Percentiles rank a stretch among this genome's conserved stretches.
Conservation (phyloP, 2,797 vertebrate genomes). For the Mionectes olivaceus region DNA sequence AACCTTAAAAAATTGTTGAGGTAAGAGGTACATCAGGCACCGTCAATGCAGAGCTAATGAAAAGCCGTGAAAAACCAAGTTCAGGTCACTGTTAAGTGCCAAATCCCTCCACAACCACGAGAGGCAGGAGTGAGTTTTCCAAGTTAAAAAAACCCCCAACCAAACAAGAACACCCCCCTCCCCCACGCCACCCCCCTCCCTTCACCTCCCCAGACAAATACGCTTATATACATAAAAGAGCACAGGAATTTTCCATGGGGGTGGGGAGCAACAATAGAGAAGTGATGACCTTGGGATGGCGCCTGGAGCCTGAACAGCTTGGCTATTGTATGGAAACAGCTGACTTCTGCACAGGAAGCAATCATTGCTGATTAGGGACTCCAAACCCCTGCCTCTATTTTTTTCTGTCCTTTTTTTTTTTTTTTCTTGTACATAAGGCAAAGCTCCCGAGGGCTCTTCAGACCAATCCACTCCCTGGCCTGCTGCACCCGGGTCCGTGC, state of each 20-base stretch:
- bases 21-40: not conserved
- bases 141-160: not conserved
- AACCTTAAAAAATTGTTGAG: not conserved
- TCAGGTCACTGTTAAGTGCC: not conserved
- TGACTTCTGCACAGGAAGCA: conserved; percentile 84
- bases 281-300: conserved; percentile 80
- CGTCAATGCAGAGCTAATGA: not conserved
- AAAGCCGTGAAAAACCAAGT: not conserved
- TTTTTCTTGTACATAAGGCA: not conserved
- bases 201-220: not conserved
- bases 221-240: conserved; percentile 37
- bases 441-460: not conserved
- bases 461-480: not conserved
- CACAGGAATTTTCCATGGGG: conserved; percentile 70
- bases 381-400: conserved; percentile 26
- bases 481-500: not conserved
- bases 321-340: conserved; percentile 78
- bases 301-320: conserved; percentile 69
- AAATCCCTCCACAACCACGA: not conserved
- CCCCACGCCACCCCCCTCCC: not conserved
- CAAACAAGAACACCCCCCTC: not conserved
- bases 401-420: not conserved
- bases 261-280: conserved; percentile 71
- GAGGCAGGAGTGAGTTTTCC: conserved; percentile 43
- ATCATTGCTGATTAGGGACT: conserved; percentile 72